Base-by-base conservation (phyloP, 2,113 vertebrate species). In the Gavialis gangeticus region DNA sequence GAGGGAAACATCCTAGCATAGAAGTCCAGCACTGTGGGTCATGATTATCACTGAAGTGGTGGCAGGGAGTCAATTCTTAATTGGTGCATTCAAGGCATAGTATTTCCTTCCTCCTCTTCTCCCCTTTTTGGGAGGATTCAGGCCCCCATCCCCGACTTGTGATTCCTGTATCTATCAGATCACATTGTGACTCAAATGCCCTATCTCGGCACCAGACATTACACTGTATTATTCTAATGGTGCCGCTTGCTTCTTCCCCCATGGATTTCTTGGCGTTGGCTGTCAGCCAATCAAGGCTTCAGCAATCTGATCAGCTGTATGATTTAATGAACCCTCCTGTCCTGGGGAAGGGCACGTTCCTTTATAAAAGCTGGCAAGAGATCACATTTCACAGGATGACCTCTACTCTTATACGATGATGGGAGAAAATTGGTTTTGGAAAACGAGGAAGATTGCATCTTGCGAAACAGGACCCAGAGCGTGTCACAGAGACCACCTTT, bases 391-490 rank as follows among this genome's bases (percentile, higher is more conserved):
- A 94, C 85, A 85, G 82, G 91, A 95, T 97, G 97, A 98, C 97
- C 97, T 97, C 96, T 97, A 94, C 97, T 94, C 97, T 97, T 94
- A 93, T 94, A 92, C 97, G 95, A 97, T 96, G 97, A 97, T 96
- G 95, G 92, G 66, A 97, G 97, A 97, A 98, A 98, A 97, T 98
- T 98, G 96, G 96, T 97, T 98, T 97, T 95, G 96, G 97, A 97
- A 97, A 97, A 97, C 79, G 85, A 96, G 94, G 95, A 96, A 97
- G 96, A 97, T 97, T 97, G 90, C 91, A 96, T 97, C 95, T 96
- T 93, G 89, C 96, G 92, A 89, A 94, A 92, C 94, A 95, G 94
- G 97, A 96, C 95, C 96, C 87, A 79, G 85, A 92, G 81, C 95
- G 28, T 96, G 95, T 95, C 97, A 94, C 89, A 54, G 66, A 96